Evolutionary conservation across 2,113 vertebrate species (phyloP).

Genomic region (Leucosticte australis): DNA sequence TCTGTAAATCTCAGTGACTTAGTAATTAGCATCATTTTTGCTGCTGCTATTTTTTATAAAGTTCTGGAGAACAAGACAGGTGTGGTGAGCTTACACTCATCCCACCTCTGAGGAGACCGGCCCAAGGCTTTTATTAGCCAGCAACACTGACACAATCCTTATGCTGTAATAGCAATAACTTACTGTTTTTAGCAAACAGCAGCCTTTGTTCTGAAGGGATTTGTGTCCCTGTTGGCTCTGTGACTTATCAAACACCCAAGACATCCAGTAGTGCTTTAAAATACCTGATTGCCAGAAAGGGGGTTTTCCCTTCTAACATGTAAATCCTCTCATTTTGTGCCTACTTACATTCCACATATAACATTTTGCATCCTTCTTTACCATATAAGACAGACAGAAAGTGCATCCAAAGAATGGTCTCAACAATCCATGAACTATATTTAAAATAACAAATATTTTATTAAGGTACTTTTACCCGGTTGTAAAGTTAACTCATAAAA

Average conservation of each 20-base stretch:
- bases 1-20: background rate
- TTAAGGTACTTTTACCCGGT: background rate
- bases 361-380: background rate
- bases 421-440: background rate
- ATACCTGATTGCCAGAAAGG: background rate
- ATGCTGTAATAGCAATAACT: background rate
- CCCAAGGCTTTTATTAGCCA: background rate
- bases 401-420: background rate
- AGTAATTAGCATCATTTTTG: background rate
- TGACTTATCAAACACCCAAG: background rate
- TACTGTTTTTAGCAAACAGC: background rate
- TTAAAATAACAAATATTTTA: background rate
- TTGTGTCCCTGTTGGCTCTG: background rate
- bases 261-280: background rate
- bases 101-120: background rate
- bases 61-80: background rate
- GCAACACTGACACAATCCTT: background rate
- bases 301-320: background rate
- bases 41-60: background rate
- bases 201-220: background rate
- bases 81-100: background rate
- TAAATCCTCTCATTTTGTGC: background rate
- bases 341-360: background rate
- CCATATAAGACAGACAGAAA: background rate
- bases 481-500: background rate